A percentile compares a stretch with the other conserved stretches of the same genome.
Evolutionary conservation across 2,113 vertebrate genomes (phyloP).

Genomic region (Beaufortia kweichowensis): DNA sequence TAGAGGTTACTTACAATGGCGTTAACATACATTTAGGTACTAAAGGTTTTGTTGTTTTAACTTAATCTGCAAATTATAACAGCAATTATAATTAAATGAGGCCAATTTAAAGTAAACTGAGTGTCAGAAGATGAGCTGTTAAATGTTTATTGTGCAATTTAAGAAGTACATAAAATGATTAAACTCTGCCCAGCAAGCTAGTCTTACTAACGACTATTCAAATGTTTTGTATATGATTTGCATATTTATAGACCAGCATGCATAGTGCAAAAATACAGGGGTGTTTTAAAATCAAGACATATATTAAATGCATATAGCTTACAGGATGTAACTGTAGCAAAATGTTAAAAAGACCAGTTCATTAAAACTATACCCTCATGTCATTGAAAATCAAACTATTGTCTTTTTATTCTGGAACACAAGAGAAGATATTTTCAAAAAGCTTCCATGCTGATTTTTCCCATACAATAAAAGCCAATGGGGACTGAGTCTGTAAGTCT

Average conservation of each 20-base stretch:
- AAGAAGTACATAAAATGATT: no score
- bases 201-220: background rate
- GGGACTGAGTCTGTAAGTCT: no score
- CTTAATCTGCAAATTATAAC: background rate
- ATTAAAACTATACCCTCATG: no score
- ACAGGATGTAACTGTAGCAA: background rate
- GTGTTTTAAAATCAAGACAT: background rate
- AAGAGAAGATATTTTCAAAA: no score
- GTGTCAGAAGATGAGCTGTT: background rate
- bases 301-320: background rate
- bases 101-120: background rate
- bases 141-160: no score
- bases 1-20: background rate
- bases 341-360: no score
- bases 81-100: background rate
- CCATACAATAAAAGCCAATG: no score
- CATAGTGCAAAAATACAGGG: background rate
- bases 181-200: background rate
- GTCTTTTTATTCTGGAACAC: no score
- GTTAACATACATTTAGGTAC: background rate
- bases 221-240: constrained; percentile 8
- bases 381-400: no score
- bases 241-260: constrained; percentile 10
- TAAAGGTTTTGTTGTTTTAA: background rate
- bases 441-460: no score